Percentiles rank a stretch among this genome's conserved stretches.
Conservation (phyloP, 2,888 invertebrate species). For the Epirrita christyi region DNA sequence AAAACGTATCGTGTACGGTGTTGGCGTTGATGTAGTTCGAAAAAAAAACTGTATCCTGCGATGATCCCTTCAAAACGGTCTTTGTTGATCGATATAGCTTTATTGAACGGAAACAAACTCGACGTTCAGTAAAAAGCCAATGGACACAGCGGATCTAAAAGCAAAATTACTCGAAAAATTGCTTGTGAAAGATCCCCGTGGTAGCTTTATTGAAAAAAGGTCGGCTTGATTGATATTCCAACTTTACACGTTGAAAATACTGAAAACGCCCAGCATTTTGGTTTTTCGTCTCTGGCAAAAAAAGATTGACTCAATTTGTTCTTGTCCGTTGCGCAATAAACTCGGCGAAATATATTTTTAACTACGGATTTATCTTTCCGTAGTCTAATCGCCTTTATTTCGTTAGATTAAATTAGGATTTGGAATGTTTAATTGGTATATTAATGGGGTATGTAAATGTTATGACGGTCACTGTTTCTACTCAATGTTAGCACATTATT, state of each 20-base stretch:
- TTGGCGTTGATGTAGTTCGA: slow-evolving; percentile 28
- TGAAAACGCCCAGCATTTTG: slow-evolving; percentile 70
- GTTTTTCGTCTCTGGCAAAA: slow-evolving; percentile 76
- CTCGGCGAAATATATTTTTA: slow-evolving; percentile 74
- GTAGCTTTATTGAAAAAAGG: slow-evolving; percentile 82
- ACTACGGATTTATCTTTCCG: slow-evolving; percentile 75
- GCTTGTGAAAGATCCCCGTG: slow-evolving; percentile 65
- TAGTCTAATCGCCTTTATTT: slow-evolving; percentile 72
- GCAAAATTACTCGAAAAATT: slow-evolving; percentile 78
- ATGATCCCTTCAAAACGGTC: slow-evolving; percentile 36
- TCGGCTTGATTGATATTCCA: slow-evolving; percentile 80
- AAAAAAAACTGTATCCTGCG: slow-evolving; percentile 23
- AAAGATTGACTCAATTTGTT: slow-evolving; percentile 83
- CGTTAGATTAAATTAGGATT: slow-evolving; percentile 62
- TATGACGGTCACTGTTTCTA: slow-evolving; percentile 43
- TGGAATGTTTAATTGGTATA: slow-evolving; percentile 56
- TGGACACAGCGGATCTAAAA: slow-evolving; percentile 62
- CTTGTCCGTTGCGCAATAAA: slow-evolving; percentile 81
- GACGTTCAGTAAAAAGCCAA: slow-evolving; percentile 42
- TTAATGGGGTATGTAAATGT: slow-evolving; percentile 58
- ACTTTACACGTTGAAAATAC: slow-evolving; percentile 81
- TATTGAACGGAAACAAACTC: slow-evolving; percentile 38
- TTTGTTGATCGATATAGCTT: slow-evolving; percentile 56
- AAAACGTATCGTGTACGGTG: slow-evolving; percentile 18
- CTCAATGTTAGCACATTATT: slow-evolving; percentile 32